Conservation (phyloP, 2,888 invertebrate species). For the Lysandra bellargus region DNA sequence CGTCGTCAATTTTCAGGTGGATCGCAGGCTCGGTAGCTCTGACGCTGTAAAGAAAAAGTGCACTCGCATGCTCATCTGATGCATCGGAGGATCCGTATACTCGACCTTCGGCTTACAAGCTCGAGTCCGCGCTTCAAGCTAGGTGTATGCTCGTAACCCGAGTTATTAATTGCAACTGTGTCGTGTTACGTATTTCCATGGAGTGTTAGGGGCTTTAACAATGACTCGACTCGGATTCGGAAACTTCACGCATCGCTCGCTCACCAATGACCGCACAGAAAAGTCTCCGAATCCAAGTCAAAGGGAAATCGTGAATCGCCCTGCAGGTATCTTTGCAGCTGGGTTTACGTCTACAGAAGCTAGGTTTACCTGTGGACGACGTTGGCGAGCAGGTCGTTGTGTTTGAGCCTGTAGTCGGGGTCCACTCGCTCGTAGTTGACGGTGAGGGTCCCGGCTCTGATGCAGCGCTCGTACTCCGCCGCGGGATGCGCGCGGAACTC, state of each 20-base stretch:
- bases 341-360: no score
- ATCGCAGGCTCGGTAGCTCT: background rate
- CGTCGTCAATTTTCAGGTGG: background rate
- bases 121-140: background rate
- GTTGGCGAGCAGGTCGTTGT: slow-evolving; percentile 95
- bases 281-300: background rate
- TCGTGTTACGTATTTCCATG: slow-evolving; percentile 39
- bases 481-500: slow-evolving; percentile 97
- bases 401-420: slow-evolving; percentile 94
- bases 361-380: slow-evolving; percentile 92
- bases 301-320: background rate
- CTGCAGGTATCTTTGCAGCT: background rate
- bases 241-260: background rate
- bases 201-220: background rate
- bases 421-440: slow-evolving; percentile 96
- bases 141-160: background rate
- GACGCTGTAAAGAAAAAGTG: slow-evolving; percentile 43
- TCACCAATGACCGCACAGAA: background rate
- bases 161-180: background rate
- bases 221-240: background rate
- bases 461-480: slow-evolving; percentile 95
- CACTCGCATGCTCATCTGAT: slow-evolving; percentile 75
- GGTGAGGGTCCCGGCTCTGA: slow-evolving; percentile 93
- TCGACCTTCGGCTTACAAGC: background rate
- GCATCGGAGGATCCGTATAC: slow-evolving; percentile 40